Conservation (phyloP, 1,140 invertebrate species). For the Drosophila bocki region DNA sequence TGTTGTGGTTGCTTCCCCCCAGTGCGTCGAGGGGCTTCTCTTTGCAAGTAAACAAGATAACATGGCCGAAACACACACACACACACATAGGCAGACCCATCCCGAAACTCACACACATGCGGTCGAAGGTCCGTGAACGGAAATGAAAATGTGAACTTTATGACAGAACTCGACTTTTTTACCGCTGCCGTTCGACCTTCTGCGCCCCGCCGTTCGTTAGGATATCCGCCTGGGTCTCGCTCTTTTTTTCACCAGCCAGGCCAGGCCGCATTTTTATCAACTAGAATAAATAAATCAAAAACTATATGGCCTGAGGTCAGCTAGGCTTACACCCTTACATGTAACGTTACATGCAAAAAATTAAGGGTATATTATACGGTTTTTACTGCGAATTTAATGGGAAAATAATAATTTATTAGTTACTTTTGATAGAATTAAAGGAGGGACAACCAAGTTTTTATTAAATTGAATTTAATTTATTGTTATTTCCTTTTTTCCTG, state of each 20-base stretch:
- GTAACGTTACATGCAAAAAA: not conserved
- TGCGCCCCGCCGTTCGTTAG: conserved; percentile 26
- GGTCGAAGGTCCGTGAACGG: conserved; percentile 40
- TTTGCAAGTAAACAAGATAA: conserved; percentile 70
- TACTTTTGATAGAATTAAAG: not conserved
- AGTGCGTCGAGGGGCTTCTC: conserved; percentile 60
- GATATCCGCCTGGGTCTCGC: conserved; percentile 37
- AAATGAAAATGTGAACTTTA: conserved; percentile 79
- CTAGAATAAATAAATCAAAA: conserved; percentile 58
- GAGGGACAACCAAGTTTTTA: not conserved
- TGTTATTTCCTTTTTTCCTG: no score
- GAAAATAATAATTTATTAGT: not conserved
- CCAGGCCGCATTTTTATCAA: conserved; percentile 55
- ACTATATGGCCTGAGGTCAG: conserved; percentile 44
- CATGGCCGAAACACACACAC: conserved; percentile 41
- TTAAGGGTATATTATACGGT: not conserved
- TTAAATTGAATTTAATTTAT: not conserved
- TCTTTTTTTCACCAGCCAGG: conserved; percentile 12
- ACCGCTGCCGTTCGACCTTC: conserved; percentile 26
- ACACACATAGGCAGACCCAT: conserved; percentile 2
- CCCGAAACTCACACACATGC: conserved; percentile 19
- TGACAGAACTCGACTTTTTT: conserved; percentile 55
- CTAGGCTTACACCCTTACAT: conserved; percentile 4
- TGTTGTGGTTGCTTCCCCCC: conserved; percentile 13
- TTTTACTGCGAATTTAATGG: not conserved